Evolutionary conservation across 2,113 vertebrate species (phyloP).

Genomic region (Protomyctophum bolini): DNA sequence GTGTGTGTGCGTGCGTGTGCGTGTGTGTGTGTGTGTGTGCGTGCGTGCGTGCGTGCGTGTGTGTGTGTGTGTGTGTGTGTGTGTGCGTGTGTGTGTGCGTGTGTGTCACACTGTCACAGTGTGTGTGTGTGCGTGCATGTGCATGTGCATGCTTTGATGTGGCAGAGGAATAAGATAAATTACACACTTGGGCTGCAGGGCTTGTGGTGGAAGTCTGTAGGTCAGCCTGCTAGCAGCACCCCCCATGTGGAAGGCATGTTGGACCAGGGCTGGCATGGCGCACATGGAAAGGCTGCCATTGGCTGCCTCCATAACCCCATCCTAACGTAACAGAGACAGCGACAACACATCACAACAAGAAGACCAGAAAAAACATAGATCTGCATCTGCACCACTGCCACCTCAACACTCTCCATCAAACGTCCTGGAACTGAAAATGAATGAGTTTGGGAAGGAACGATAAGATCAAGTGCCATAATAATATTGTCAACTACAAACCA

Average conservation of each 20-base stretch:
- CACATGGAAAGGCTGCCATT: conserved; percentile 59
- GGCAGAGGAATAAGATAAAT: neutral
- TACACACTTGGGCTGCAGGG: conserved; percentile 74
- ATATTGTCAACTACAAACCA: too few relatives aligned
- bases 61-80: neutral
- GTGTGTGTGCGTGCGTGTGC: conserved; percentile 14
- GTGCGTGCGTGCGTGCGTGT: neutral
- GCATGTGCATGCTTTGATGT: conserved; percentile 2
- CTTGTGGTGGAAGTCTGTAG: conserved; percentile 76
- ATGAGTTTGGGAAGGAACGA: neutral
- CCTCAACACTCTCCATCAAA: neutral
- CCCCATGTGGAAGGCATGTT: conserved; percentile 80
- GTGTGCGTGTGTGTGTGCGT: neutral
- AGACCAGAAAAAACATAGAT: neutral
- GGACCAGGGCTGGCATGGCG: conserved; percentile 50
- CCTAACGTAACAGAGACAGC: conserved; percentile 53
- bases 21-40: conserved; percentile 8
- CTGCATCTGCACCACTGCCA: neutral
- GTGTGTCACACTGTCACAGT: too few relatives aligned
- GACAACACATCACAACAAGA: neutral
- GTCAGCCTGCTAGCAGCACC: conserved; percentile 80
- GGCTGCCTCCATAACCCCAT: conserved; percentile 9
- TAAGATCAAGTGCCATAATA: neutral
- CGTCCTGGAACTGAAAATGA: neutral
- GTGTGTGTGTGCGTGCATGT: conserved; percentile 12